Base-by-base conservation (phyloP, 1,140 invertebrate genomes). In the Cydia pomonella region DNA sequence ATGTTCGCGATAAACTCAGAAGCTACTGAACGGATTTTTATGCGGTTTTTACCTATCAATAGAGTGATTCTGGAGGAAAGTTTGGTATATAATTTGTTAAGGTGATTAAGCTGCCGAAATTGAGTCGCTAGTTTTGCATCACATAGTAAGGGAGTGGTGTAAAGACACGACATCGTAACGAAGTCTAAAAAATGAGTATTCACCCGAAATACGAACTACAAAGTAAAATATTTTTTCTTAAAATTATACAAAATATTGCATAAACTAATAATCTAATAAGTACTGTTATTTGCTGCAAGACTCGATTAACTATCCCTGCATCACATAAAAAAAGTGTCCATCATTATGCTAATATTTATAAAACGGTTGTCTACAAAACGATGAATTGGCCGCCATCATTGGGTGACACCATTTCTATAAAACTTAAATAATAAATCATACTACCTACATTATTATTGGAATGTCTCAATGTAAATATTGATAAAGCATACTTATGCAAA, bases 271-370 rank as follows among this genome's bases (percentile, higher is more conserved):
- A 69, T 69, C 29, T 69, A 69, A 38, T 69, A 69, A 69, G 64
- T 69, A 69, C 64, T 69, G 64, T 33, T 38, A 69, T 69, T 69
- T 69, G 27, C 64, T 69, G 64, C 41, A 41, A 69, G 64, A 69
- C 12, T 69, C 29, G 29, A 69, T 69, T 69, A 33, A 69, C 29
- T 12, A 69, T 41, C 64, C 64, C 64, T 69, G 64, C 64, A 69
- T 69, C 64, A 41, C 64, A 18, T 69, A 69, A 33, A 64, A 25
- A 18, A 64, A 27, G 4, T 10, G 18, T 38, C 64, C 64, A 13
- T 69, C 6, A 16, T n/a, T 69, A 69, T 69, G 64, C 29, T 33
- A 38, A 63, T 25, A 63, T 12, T 16, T 66, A 66, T 33, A 23
- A 69, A 69, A 69, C 29, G 18, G 7, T 69, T 12, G 7, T 69